Conservation (phyloP, 2,797 vertebrate genomes). For the Siniperca obscura region DNA sequence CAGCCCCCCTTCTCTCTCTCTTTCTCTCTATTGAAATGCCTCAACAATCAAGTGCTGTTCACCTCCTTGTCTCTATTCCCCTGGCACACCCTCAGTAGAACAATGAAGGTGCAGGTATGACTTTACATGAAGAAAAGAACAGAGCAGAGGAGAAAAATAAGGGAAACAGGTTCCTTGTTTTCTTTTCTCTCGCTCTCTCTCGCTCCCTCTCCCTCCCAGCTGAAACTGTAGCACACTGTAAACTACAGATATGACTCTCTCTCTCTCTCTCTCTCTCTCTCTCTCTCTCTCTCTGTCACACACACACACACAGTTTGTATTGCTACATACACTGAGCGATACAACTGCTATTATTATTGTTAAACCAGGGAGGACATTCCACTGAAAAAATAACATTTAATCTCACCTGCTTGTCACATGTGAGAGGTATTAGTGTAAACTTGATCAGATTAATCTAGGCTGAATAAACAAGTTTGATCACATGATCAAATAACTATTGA, state of each 20-base stretch:
- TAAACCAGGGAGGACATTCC: not conserved
- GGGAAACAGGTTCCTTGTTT: slow-evolving; percentile 76
- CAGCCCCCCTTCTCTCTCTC: slow-evolving; percentile 6
- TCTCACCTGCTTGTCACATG: slow-evolving; percentile 17
- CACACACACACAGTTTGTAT: not conserved
- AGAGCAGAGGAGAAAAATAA: slow-evolving; percentile 43
- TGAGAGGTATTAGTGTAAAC: slow-evolving; percentile 8
- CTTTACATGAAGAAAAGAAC: slow-evolving; percentile 59
- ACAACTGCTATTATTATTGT: too few species aligned
- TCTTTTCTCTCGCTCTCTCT: slow-evolving; percentile 15
- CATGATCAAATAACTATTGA: slow-evolving; percentile 36
- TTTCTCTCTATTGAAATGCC: slow-evolving; percentile 71
- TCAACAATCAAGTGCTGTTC: slow-evolving; percentile 74
- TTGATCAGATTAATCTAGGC: slow-evolving; percentile 48
- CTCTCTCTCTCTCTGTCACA: not conserved
- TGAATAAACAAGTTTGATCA: slow-evolving; percentile 2
- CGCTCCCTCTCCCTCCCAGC: slow-evolving; percentile 17
- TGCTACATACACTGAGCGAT: too few species aligned
- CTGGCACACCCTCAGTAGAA: slow-evolving; percentile 86
- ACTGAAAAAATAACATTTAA: not conserved
- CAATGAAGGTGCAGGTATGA: slow-evolving; percentile 86
- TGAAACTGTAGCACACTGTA: slow-evolving; percentile 60
- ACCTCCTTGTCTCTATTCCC: slow-evolving; percentile 76
- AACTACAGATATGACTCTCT: slow-evolving; percentile 28
- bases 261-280: not conserved